These are phyloP conservation scores for Hoplodrina ambigua DNA, from an alignment of 2,888 invertebrate species.

Conservation along the genomic window DNA sequence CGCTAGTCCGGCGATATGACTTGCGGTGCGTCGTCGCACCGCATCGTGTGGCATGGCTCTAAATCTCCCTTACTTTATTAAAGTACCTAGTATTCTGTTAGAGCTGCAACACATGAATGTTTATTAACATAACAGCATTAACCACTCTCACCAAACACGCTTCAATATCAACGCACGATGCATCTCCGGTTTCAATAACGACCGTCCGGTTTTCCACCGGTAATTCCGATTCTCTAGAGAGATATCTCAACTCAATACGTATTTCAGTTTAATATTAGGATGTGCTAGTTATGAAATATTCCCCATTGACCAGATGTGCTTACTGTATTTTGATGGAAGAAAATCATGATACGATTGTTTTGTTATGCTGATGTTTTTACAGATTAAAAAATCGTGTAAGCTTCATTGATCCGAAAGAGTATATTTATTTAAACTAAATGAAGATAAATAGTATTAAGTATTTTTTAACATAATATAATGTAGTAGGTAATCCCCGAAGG, in stretches of 20 bases:
- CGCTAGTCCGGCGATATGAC: too few species aligned
- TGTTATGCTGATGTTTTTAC: not conserved
- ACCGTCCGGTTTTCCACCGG: conserved; percentile 35
- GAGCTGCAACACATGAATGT: not conserved
- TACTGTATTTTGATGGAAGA: not conserved
- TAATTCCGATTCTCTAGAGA: conserved; percentile 50
- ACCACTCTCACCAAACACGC: conserved; percentile 16
- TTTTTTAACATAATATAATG: too few species aligned
- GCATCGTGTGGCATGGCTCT: too few species aligned
- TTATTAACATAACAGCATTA: conserved; percentile 5
- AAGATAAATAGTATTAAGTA: too few species aligned
- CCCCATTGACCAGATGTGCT: not conserved
- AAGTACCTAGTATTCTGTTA: too few species aligned
- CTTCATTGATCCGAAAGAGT: too few species aligned
- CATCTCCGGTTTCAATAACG: conserved; percentile 55
- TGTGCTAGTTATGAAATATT: not conserved
- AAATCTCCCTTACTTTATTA: too few species aligned
- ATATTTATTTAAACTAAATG: too few species aligned
- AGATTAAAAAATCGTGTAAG: not conserved
- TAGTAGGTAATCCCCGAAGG: too few species aligned
- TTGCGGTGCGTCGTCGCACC: too few species aligned
- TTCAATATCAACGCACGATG: conserved; percentile 16
- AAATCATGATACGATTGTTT: not conserved
- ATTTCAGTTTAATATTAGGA: conserved; percentile 27
- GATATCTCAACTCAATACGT: conserved; percentile 35